Evolutionary conservation across 2,113 vertebrate species (phyloP).

Genomic region (Mesembrinibis cayennensis): DNA sequence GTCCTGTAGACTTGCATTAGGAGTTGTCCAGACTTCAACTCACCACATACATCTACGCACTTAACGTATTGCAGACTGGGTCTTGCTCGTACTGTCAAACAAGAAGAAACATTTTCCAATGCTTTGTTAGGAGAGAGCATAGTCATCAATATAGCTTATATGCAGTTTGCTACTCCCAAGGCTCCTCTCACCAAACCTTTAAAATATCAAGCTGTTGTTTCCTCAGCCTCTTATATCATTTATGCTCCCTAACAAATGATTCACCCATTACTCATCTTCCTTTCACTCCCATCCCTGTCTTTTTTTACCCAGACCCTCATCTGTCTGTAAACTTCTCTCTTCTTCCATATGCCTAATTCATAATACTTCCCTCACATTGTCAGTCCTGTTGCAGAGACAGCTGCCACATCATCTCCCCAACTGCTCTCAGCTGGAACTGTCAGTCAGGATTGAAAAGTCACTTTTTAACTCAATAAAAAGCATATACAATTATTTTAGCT

Average conservation of each 20-base stretch:
- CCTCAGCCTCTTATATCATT: not conserved
- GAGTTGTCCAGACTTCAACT: not conserved
- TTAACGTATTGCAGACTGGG: not conserved
- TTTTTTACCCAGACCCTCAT: not conserved
- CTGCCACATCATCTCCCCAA: not conserved
- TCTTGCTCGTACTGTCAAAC: not conserved
- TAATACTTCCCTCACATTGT: not conserved
- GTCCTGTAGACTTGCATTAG: not conserved
- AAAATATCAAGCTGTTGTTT: not conserved
- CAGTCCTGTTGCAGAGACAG: not conserved
- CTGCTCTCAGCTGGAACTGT: not conserved
- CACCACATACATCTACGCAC: too few relatives aligned
- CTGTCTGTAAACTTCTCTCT: not conserved
- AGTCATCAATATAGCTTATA: not conserved
- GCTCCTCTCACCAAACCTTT: not conserved
- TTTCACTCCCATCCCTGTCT: not conserved
- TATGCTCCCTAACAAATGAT: not conserved
- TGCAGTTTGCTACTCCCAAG: not conserved
- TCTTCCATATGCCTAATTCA: not conserved
- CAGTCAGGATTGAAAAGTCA: not conserved
- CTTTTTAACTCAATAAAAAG: not conserved
- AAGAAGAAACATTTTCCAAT: not conserved
- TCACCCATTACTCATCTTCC: not conserved
- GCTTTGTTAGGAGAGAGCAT: not conserved
- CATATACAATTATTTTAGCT: not conserved